These are phyloP conservation scores for Amblyjoppa fuscipennis DNA, from an alignment of 2,888 invertebrate species.

Conservation along the genomic window DNA sequence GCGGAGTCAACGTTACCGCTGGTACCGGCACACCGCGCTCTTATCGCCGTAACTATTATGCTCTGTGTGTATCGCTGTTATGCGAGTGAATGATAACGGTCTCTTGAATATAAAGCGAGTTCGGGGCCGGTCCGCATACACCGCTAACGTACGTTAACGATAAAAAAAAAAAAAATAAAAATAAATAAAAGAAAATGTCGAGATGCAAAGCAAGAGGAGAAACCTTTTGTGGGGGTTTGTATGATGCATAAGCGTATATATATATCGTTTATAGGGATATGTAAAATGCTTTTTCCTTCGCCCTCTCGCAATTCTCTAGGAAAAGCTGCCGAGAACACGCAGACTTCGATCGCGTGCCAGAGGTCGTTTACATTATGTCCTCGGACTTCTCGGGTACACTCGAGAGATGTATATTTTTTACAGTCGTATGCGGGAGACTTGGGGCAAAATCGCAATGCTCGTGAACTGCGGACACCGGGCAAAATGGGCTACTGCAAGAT, in stretches of 20 bases:
- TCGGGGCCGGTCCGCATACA: background rate
- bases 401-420: slow-evolving; percentile 4
- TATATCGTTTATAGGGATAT: background rate
- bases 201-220: slow-evolving; percentile 1
- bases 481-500: no score
- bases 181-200: background rate
- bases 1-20: background rate
- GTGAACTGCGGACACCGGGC: no score
- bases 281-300: slow-evolving; percentile 51
- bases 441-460: background rate
- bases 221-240: slow-evolving; percentile 9
- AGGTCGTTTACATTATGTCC: slow-evolving; percentile 43
- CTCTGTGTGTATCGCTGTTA: slow-evolving; percentile 36
- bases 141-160: slow-evolving; percentile 8
- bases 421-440: background rate
- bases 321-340: slow-evolving; percentile 1
- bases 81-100: slow-evolving; percentile 34
- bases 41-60: slow-evolving; percentile 32
- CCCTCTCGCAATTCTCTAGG: background rate
- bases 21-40: background rate
- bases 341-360: slow-evolving; percentile 46
- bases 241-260: background rate
- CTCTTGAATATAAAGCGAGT: slow-evolving; percentile 35
- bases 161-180: background rate
- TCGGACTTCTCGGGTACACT: slow-evolving; percentile 8